phyloP scores from a whole-genome alignment of 2,888 invertebrate genomes.

The Chouioia cunea region DNA sequence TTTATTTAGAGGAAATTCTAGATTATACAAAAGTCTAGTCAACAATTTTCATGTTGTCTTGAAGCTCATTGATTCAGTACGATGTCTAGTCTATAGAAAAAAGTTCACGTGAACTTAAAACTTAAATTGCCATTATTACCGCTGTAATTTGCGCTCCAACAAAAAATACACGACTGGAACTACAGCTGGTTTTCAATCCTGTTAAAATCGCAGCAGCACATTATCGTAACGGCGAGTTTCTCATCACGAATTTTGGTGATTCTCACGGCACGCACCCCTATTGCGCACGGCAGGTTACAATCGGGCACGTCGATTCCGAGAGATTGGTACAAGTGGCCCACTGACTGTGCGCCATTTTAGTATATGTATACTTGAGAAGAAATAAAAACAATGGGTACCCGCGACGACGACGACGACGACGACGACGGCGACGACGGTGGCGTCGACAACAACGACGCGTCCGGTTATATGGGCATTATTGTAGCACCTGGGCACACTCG shows the following conservation, averaged over 20 bases:
- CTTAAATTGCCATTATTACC: too few relatives aligned
- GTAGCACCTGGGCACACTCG: constrained; percentile 63
- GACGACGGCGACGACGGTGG: neutral
- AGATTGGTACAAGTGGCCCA: constrained; percentile 45
- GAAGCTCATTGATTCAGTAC: too few relatives aligned
- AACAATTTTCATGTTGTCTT: too few relatives aligned
- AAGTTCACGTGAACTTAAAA: too few relatives aligned
- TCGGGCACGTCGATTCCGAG: constrained; percentile 19
- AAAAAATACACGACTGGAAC: too few relatives aligned
- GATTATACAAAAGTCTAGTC: too few relatives aligned
- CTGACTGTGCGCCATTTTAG: constrained; percentile 31
- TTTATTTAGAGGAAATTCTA: too few relatives aligned
- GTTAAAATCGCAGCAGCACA: too few relatives aligned
- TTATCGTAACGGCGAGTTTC: constrained; percentile 1
- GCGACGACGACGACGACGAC: neutral
- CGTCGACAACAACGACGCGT: constrained; percentile 13
- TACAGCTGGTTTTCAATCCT: too few relatives aligned
- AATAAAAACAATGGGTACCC: constrained; percentile 7
- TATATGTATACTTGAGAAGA: neutral
- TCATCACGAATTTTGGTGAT: constrained; percentile 10
- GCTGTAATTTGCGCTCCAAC: too few relatives aligned
- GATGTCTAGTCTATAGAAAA: too few relatives aligned
- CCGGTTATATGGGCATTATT: constrained; percentile 29
- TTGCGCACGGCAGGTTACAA: constrained; percentile 23
- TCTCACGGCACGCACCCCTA: constrained; percentile 23